Percentiles rank a stretch among this genome's conserved stretches.
phyloP scores from a whole-genome alignment of 2,888 invertebrate species.

The Latrodectus hesperus region DNA sequence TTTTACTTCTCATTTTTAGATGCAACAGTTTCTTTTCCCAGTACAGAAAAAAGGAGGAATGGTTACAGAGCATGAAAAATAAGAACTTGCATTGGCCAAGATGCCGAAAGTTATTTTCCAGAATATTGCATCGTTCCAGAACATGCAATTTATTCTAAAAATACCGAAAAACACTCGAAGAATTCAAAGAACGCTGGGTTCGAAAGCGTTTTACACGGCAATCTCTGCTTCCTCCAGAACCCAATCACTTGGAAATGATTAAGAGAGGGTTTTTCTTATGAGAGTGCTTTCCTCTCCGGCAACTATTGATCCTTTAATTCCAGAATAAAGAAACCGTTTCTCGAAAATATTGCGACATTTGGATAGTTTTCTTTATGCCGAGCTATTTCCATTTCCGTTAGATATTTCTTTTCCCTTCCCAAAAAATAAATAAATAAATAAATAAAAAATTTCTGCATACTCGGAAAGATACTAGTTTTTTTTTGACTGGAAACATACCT shows the following conservation, averaged over 20 bases:
- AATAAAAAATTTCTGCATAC: background rate
- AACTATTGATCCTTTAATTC: constrained; percentile 35
- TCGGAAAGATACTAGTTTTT: background rate
- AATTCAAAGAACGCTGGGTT: no score
- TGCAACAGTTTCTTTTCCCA: background rate
- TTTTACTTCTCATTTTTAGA: background rate
- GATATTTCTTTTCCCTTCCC: background rate
- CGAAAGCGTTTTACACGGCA: no score
- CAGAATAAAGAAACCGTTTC: constrained; percentile 26
- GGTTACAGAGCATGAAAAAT: no score
- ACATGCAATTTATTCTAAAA: no score
- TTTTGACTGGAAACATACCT: no score
- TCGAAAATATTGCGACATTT: constrained; percentile 6
- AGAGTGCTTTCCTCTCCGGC: constrained; percentile 32
- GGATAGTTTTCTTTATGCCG: constrained; percentile 6
- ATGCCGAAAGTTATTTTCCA: no score
- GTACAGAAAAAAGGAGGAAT: no score
- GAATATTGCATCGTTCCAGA: no score
- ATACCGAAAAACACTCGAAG: no score
- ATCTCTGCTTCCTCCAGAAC: background rate
- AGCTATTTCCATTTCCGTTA: no score
- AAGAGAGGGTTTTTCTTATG: constrained; percentile 28
- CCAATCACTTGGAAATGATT: constrained; percentile 49
- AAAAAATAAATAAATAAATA: no score
- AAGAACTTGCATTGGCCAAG: no score